Percentiles rank a stretch among this genome's conserved stretches.
Evolutionary conservation across 2,113 vertebrate species (phyloP).

Genomic region (Andinoacara biseriatus): DNA sequence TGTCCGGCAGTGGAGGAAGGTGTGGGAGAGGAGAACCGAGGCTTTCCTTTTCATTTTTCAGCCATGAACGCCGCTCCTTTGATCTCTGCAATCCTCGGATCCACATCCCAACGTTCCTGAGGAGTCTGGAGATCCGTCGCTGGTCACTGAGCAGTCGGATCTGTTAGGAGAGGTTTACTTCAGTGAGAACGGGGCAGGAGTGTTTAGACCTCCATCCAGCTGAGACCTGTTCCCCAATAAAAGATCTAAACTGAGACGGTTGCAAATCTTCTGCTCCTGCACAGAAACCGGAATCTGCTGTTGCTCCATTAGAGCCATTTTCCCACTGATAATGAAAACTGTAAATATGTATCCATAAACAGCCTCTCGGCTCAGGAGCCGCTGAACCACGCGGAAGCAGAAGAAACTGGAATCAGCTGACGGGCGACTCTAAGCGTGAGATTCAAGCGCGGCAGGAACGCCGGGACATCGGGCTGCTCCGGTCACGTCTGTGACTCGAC

Average conservation of each 20-base stretch:
- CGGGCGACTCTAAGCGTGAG: no score
- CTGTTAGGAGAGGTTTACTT: neutral
- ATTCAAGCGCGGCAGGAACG: no score
- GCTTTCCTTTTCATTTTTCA: neutral
- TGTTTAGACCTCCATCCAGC: fast-evolving
- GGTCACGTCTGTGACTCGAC: no score
- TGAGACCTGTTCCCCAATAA: neutral
- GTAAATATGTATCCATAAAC: neutral
- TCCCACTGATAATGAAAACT: neutral
- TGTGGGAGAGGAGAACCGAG: neutral
- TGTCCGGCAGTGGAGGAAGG: neutral
- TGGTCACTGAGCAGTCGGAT: neutral
- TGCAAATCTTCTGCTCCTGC: no score
- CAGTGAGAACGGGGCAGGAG: no score
- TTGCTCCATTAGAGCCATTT: neutral
- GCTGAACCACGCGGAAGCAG: no score
- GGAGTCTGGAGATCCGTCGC: neutral
- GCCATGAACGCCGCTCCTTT: neutral
- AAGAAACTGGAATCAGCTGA: no score
- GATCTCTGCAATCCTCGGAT: neutral
- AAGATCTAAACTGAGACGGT: no score
- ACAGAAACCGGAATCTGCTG: neutral
- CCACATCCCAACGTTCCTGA: neutral
- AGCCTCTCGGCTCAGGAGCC: neutral
- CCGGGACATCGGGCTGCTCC: no score